Base-by-base conservation (phyloP, 2,797 vertebrate genomes). In the Heliangelus exortis region DNA sequence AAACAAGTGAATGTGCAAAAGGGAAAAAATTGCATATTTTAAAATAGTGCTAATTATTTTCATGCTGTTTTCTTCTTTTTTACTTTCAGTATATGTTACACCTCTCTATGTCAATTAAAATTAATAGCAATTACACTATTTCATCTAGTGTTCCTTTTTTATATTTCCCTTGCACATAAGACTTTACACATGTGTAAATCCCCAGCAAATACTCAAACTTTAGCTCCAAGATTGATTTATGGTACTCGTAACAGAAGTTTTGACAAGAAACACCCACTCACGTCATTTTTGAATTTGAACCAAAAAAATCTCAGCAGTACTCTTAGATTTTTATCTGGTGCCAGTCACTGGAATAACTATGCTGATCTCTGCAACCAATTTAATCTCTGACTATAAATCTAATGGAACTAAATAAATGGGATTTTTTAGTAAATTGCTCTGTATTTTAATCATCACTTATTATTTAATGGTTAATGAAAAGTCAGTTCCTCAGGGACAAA, bases 381-480 rank as follows among this genome's bases (percentile, higher is more conserved):
- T 95, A 81, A 90, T 96, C 53, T 89, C 61, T 75, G n/a, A 61
- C 17, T 78, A 59, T 81, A 86, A 82, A 71, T 86, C n/a, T 92
- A 77, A 79, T 79, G 41, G 36, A 93, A 82, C 21, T 29, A 84
- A 94, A 83, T 58, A 93, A 75, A 69, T 81, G 39, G 16, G 69
- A 81, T 66, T 63, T 95, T 81, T 55, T 36, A 88, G 43, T 86
- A 28, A 91, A 75, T 84, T 84, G 36, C 1, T 19, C 22, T 69
- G 29, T 72, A 83, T 93, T 95, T 96, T 92, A 92, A 84, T 96
- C 91, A 72, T 91, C 91, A 93, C 79, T 82, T 93, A 76, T 53
- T 90, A 54, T 91, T 92, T 86, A 92, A 97, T 75, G 29, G 67
- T 91, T 94, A 96, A 91, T 88, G 50, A 85, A 88, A 87, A 88